phyloP scores from a whole-genome alignment of 2,113 vertebrate species.

The Drymodes brunneopygia region DNA sequence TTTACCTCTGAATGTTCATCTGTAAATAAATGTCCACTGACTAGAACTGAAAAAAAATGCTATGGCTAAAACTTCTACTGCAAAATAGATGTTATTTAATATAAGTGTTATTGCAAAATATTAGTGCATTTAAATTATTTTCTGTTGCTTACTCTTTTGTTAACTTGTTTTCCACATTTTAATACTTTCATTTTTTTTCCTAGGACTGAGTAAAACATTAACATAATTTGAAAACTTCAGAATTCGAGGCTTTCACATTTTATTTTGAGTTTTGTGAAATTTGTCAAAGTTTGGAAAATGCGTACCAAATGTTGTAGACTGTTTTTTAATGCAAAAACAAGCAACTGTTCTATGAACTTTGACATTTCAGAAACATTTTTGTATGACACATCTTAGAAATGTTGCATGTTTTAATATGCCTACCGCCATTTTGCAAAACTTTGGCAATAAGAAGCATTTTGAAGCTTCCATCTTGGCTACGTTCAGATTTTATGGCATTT shows the following conservation, averaged over 20 bases:
- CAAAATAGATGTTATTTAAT: not conserved
- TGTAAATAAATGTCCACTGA: not conserved
- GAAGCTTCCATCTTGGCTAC: constrained; percentile 44
- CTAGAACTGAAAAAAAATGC: not conserved
- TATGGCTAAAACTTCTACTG: not conserved
- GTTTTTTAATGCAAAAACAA: constrained; percentile 2
- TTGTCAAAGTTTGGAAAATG: constrained; percentile 41
- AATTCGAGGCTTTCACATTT: constrained; percentile 59
- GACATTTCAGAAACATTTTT: constrained; percentile 41
- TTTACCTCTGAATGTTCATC: not conserved
- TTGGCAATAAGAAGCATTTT: constrained; percentile 63
- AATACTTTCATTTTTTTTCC: constrained; percentile 64
- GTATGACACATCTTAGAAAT: constrained; percentile 7
- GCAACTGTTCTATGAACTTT: constrained; percentile 39
- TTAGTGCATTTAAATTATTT: constrained; percentile 6
- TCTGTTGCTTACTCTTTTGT: constrained; percentile 44
- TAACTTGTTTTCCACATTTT: constrained; percentile 47
- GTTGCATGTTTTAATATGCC: constrained; percentile 57
- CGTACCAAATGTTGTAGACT: constrained; percentile 34
- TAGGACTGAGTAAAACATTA: constrained; percentile 65
- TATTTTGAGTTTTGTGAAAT: constrained; percentile 56
- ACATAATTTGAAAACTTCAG: constrained; percentile 66
- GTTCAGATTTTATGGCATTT: not conserved
- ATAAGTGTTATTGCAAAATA: not conserved
- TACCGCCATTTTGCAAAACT: constrained; percentile 54